Conservation (phyloP, 2,888 invertebrate genomes). For the Leptarthrus brevirostris region DNA sequence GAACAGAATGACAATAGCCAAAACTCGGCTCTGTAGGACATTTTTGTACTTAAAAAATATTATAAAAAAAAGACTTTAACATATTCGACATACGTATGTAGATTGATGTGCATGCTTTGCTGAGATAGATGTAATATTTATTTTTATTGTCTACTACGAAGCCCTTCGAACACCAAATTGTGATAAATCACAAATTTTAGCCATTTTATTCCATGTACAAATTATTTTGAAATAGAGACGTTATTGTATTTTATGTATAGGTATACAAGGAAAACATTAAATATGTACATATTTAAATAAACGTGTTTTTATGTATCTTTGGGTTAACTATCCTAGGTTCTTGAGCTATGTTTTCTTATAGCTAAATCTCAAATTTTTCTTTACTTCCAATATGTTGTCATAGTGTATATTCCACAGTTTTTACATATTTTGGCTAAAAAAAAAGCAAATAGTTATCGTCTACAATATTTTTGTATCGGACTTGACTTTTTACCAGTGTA, state of each 20-base stretch:
- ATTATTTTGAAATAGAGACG: constrained; percentile 17
- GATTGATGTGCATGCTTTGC: constrained; percentile 1
- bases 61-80: constrained; percentile 4
- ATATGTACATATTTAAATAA: too few relatives aligned
- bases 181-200: constrained; percentile 9
- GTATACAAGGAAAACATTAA: not conserved
- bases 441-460: too few relatives aligned
- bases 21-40: constrained; percentile 56
- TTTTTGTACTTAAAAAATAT: constrained; percentile 11
- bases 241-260: constrained; percentile 22
- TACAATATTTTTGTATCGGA: too few relatives aligned
- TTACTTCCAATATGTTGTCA: too few relatives aligned
- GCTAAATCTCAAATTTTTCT: too few relatives aligned
- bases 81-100: not conserved
- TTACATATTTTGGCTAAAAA: too few relatives aligned
- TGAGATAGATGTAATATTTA: constrained; percentile 15
- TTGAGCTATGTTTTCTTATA: too few relatives aligned
- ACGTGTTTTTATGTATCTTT: too few relatives aligned
- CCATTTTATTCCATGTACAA: constrained; percentile 22
- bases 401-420: too few relatives aligned
- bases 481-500: too few relatives aligned
- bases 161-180: constrained; percentile 16
- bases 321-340: too few relatives aligned
- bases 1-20: constrained; percentile 62
- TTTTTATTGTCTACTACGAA: not conserved